These are phyloP conservation scores for Ibycter americanus DNA, from an alignment of 2,797 vertebrate genomes.

Conservation along the genomic window DNA sequence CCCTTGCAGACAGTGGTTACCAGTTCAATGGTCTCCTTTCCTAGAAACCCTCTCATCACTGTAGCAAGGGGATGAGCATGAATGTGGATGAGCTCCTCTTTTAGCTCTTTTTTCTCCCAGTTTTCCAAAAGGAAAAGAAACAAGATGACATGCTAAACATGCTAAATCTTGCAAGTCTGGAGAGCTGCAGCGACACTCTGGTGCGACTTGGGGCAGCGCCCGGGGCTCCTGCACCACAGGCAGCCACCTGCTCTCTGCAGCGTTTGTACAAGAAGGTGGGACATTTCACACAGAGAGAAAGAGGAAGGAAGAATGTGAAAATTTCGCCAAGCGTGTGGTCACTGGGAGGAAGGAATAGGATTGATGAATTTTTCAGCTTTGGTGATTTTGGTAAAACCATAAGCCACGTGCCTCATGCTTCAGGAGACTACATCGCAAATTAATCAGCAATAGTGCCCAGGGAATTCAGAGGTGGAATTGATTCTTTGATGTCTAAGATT, in stretches of 20 bases:
- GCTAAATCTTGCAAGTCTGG: background rate
- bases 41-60: background rate
- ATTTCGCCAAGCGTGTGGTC: background rate
- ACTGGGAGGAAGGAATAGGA: conserved; percentile 21
- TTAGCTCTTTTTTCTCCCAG: accelerated
- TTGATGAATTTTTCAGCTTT: background rate
- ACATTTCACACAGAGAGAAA: background rate
- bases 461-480: background rate
- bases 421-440: background rate
- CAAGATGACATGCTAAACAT: background rate
- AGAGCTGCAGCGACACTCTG: background rate
- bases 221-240: background rate
- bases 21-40: background rate
- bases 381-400: background rate
- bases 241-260: background rate
- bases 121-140: background rate
- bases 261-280: accelerated
- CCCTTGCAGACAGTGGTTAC: accelerated
- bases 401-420: background rate
- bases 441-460: accelerated
- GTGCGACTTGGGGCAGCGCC: accelerated
- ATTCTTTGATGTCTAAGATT: background rate
- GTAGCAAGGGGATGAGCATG: background rate
- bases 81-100: background rate
- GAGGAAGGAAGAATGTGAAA: conserved; percentile 5